Evolutionary conservation across 2,113 vertebrate genomes (phyloP).

Genomic region (Bothrops jararaca): DNA sequence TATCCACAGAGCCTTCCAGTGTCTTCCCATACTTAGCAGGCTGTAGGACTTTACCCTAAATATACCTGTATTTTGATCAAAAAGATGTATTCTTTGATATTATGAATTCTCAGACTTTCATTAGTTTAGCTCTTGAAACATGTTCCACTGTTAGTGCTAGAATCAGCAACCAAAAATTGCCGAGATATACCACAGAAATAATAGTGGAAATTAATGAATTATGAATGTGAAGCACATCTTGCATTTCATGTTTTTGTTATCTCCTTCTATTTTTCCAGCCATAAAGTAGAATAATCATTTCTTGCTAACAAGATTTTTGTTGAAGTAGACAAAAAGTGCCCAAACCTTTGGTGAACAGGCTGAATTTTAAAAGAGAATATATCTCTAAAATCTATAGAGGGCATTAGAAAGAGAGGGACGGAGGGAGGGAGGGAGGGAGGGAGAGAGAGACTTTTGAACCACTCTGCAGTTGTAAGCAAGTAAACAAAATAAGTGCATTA

Average conservation of each 20-base stretch:
- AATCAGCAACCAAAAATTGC: background rate
- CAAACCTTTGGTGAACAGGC: background rate
- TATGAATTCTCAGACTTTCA: background rate
- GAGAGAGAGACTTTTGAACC: too few species aligned
- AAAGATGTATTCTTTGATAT: background rate
- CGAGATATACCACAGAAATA: background rate
- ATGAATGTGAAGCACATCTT: slow-evolving; percentile 14
- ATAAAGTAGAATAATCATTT: slow-evolving; percentile 21
- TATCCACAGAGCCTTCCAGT: background rate
- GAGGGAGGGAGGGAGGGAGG: too few species aligned
- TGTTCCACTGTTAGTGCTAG: background rate
- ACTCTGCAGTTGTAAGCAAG: too few species aligned
- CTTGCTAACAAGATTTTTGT: background rate
- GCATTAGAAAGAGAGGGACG: too few species aligned
- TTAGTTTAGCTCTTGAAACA: background rate
- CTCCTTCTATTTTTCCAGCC: background rate
- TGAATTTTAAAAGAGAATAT: too few species aligned
- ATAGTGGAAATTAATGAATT: slow-evolving; percentile 16
- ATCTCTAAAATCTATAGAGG: too few species aligned
- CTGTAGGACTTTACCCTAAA: background rate
- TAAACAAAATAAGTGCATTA: too few species aligned
- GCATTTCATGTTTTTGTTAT: background rate
- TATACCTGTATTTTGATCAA: background rate
- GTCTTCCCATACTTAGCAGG: background rate
- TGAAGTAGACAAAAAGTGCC: background rate